Conservation (phyloP, 2,797 vertebrate genomes). For the Trichosurus vulpecula region DNA sequence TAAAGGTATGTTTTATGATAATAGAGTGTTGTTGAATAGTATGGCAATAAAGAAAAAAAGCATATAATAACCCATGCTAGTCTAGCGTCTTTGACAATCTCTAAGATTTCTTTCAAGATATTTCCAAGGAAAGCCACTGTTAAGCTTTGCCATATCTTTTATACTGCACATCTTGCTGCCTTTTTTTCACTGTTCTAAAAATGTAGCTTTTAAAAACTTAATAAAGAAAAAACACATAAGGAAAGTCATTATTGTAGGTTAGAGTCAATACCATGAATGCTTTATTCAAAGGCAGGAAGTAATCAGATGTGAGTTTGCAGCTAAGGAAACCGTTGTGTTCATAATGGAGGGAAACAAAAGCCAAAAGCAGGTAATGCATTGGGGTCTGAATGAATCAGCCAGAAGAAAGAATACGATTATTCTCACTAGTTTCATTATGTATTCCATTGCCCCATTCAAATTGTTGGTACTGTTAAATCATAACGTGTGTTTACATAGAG, state of each 20-base stretch:
- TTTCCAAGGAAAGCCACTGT: conserved; percentile 54
- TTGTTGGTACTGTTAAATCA: conserved; percentile 41
- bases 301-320: conserved; percentile 64
- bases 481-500: neutral
- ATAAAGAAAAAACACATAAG: conserved; percentile 49
- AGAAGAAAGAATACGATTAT: neutral
- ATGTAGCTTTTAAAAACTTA: conserved; percentile 55
- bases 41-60: conserved; percentile 34
- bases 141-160: conserved; percentile 58
- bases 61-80: conserved; percentile 48
- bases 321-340: conserved; percentile 60
- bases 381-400: conserved; percentile 7
- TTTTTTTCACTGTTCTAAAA: conserved; percentile 55
- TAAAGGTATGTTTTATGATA: conserved; percentile 42
- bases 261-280: conserved; percentile 62
- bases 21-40: conserved; percentile 21
- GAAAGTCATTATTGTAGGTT: conserved; percentile 57
- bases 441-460: conserved; percentile 35
- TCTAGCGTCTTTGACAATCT: conserved; percentile 63
- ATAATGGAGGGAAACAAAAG: conserved; percentile 61
- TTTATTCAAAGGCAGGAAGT: conserved; percentile 60
- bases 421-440: conserved; percentile 30
- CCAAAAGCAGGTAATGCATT: conserved; percentile 32
- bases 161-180: conserved; percentile 58
- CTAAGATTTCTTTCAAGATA: conserved; percentile 47